A percentile compares a stretch with the other conserved stretches of the same genome.
phyloP scores from a whole-genome alignment of 1,140 invertebrate species.

The Tachypleus tridentatus region DNA sequence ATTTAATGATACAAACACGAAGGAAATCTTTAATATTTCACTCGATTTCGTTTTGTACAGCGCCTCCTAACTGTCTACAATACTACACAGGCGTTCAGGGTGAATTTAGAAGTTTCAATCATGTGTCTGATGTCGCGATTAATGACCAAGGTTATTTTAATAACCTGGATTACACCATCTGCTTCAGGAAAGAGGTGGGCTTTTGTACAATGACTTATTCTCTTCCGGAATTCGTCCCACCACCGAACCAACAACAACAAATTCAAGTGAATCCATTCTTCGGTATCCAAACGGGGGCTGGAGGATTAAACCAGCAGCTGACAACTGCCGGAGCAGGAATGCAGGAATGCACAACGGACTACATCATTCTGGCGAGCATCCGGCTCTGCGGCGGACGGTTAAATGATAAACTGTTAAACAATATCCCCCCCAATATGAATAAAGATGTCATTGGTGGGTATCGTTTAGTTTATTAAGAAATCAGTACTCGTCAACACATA shows the following conservation, averaged over 20 bases:
- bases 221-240: constrained; percentile 21
- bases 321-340: constrained; percentile 47
- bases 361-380: constrained; percentile 49
- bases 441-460: too few relatives aligned
- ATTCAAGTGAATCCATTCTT: too few relatives aligned
- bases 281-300: too few relatives aligned
- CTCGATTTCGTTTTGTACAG: constrained; percentile 22
- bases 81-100: constrained; percentile 48
- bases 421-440: too few relatives aligned
- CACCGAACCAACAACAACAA: too few relatives aligned
- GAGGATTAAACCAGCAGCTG: too few relatives aligned
- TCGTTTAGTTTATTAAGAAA: too few relatives aligned
- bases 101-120: constrained; percentile 56
- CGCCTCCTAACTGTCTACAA: constrained; percentile 52
- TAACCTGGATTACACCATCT: constrained; percentile 65
- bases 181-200: constrained; percentile 46
- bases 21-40: too few relatives aligned
- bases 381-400: constrained; percentile 55
- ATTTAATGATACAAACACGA: too few relatives aligned
- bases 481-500: too few relatives aligned
- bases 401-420: too few relatives aligned
- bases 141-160: constrained; percentile 35
- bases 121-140: constrained; percentile 7
- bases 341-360: constrained; percentile 57
- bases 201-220: constrained; percentile 53